Conservation (phyloP, 64 coral and sea anemone species). For the Stichodactyla mertensii region DNA sequence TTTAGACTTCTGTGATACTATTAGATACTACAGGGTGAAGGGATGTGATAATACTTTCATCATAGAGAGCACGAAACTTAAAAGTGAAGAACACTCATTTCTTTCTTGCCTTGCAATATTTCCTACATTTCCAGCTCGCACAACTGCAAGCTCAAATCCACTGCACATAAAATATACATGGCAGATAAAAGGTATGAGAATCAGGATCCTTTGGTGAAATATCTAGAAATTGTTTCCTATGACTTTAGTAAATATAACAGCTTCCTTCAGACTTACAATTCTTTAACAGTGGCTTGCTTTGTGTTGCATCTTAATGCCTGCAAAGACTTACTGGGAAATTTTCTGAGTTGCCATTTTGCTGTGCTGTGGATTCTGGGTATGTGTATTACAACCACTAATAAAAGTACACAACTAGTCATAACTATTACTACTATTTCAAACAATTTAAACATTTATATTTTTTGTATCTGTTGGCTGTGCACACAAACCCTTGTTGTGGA, state of each 20-base stretch:
- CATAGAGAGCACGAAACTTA: slow-evolving; percentile 6
- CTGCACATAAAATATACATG: not conserved
- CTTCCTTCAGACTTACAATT: not conserved
- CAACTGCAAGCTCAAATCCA: slow-evolving; percentile 6
- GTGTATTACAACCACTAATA: not conserved
- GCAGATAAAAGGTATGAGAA: not conserved
- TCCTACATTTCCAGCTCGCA: not conserved
- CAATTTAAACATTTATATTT: not conserved
- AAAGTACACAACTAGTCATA: not conserved
- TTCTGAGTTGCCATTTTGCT: not conserved
- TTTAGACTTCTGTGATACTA: slow-evolving; percentile 1
- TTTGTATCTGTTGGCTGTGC: not conserved
- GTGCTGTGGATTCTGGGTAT: not conserved
- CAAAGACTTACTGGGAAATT: slow-evolving; percentile 1
- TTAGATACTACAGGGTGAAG: not conserved
- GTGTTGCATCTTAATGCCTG: not conserved
- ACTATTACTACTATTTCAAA: slow-evolving; percentile 12
- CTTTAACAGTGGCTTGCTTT: not conserved
- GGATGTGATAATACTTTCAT: not conserved
- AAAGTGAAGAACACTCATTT: not conserved
- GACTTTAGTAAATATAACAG: not conserved
- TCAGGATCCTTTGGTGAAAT: not conserved
- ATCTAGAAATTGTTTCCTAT: not conserved
- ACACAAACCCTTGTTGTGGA: not conserved
- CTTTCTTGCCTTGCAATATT: not conserved